Base-by-base conservation (phyloP, 2,888 invertebrate species). In the Erannis defoliaria region DNA sequence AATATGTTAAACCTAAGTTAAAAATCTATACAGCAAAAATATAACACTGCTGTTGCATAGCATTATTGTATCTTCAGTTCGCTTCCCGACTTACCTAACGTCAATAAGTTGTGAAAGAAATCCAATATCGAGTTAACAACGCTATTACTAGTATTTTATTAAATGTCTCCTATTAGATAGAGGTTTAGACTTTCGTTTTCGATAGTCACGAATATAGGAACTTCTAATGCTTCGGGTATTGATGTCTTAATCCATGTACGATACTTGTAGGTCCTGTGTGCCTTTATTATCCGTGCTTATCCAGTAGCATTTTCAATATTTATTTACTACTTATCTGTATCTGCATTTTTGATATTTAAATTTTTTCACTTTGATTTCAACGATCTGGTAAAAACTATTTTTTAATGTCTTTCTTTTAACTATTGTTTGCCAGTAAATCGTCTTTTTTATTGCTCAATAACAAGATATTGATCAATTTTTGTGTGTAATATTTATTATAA, bases 51-150 rank as follows among this genome's bases (percentile, higher is more conserved):
- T 31, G 31, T n/a, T 31, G 31, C 8, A 18, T 29, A 38, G 42
- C 48, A 53, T 21, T 61, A 37, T 23, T 43, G 31, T 53, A 29
- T 42, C 37, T 40, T 50, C 63, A 56, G 35, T 53, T 56, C 37
- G 33, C 57, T 66, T 51, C 55, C 57, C 21, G 51, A 49, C 43
- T 65, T 56, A 56, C 64, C 43, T 51, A 64, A 66, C 57, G 21
- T 43, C 50, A 37, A 55, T 46, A 46, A 55, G 55, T 68, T 68
- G 67, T 66, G 68, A 67, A 67, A 68, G 57, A 55, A 66, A 62
- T 58, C 60, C 50, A 60, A 66, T 66, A 62, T 62, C 29, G 48
- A 49, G 35, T 56, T 58, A 61, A 59, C 58, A 54, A 55, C 64
- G 42, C 38, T 61, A 42, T 57, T 40, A 57, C 26, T 51, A 5